These are phyloP conservation scores for Zaprionus nigranus DNA, from an alignment of 1,140 invertebrate species.

Conservation along the genomic window DNA sequence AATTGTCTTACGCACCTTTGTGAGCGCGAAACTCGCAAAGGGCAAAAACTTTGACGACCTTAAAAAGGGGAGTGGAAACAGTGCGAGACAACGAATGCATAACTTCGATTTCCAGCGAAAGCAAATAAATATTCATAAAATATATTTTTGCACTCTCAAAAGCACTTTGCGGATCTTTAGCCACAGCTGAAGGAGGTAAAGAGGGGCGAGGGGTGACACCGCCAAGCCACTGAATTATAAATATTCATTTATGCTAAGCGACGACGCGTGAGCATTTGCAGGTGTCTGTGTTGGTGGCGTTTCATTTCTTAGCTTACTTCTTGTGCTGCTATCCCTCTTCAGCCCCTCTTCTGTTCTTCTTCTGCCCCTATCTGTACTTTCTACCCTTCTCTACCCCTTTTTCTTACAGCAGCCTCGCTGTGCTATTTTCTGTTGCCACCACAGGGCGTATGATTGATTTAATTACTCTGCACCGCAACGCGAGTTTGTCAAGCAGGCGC, in stretches of 20 bases:
- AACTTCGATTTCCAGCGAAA: slow-evolving; percentile 76
- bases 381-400: not conserved
- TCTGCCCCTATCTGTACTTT: too few relatives aligned
- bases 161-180: slow-evolving; percentile 73
- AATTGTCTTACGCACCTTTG: slow-evolving; percentile 82
- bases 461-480: slow-evolving; percentile 54
- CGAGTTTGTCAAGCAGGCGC: not conserved
- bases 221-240: slow-evolving; percentile 75
- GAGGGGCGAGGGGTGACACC: slow-evolving; percentile 3
- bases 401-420: slow-evolving; percentile 27
- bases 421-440: slow-evolving; percentile 49
- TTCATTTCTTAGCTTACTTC: not conserved
- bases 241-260: slow-evolving; percentile 82
- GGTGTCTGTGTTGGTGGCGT: slow-evolving; percentile 59
- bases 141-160: slow-evolving; percentile 61
- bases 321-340: slow-evolving; percentile 33
- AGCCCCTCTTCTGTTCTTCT: not conserved
- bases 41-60: slow-evolving; percentile 65
- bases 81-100: slow-evolving; percentile 62
- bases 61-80: not conserved
- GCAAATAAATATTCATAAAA: slow-evolving; percentile 83
- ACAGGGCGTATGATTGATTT: slow-evolving; percentile 78
- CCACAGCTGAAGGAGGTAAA: slow-evolving; percentile 6
- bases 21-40: slow-evolving; percentile 33
- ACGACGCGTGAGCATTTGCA: slow-evolving; percentile 57